Percentiles rank a stretch among this genome's conserved stretches.
phyloP scores from a whole-genome alignment of 2,888 invertebrate genomes.

The Ophion ventricosus region DNA sequence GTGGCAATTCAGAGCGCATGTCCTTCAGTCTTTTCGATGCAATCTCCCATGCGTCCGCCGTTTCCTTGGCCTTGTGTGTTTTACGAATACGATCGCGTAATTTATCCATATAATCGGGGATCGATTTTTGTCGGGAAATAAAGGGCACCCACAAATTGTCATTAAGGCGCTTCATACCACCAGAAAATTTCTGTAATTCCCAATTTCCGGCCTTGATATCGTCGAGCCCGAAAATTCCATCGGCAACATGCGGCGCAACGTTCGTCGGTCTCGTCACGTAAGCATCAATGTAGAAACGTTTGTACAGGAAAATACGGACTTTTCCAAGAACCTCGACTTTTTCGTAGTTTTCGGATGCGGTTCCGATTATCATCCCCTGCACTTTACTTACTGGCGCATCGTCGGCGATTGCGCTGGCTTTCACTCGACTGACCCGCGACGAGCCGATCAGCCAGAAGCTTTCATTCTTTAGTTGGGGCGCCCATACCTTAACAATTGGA shows the following conservation, averaged over 20 bases:
- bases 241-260: constrained; percentile 39
- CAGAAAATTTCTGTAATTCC: background rate
- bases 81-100: background rate
- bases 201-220: background rate
- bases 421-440: constrained; percentile 41
- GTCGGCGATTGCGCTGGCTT: constrained; percentile 4
- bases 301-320: background rate
- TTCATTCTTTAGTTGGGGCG: constrained; percentile 20
- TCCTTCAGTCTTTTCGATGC: constrained; percentile 12
- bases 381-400: background rate
- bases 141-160: background rate
- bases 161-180: background rate
- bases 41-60: constrained; percentile 9
- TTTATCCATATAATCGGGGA: constrained; percentile 5
- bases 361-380: constrained; percentile 42
- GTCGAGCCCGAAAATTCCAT: constrained; percentile 43
- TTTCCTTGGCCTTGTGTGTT: background rate
- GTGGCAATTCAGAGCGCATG: background rate
- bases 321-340: constrained; percentile 20
- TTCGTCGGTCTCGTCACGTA: constrained; percentile 45
- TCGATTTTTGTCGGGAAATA: background rate
- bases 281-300: constrained; percentile 5
- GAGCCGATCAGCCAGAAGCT: constrained; percentile 54
- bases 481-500: constrained; percentile 30
- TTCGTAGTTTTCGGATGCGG: constrained; percentile 30